A percentile compares a stretch with the other conserved stretches of the same genome.
phyloP scores from a whole-genome alignment of 2,797 vertebrate species.

The Hyperoplus immaculatus region DNA sequence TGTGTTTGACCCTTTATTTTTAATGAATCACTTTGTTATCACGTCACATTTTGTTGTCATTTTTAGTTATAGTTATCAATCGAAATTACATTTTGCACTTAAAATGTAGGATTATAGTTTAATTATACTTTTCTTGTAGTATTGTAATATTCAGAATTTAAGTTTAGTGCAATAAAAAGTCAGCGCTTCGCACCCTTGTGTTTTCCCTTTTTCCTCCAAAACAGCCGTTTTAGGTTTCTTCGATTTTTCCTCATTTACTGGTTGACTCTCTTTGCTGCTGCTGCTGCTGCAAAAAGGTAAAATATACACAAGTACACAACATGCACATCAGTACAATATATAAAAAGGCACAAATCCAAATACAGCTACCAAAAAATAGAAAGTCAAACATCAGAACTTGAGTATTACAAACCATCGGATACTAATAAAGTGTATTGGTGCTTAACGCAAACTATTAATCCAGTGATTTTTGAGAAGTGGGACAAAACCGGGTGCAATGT shows the following conservation, averaged over 20 bases:
- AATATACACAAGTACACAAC: background rate
- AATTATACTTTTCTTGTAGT: too few relatives aligned
- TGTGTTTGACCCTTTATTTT: background rate
- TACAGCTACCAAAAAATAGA: background rate
- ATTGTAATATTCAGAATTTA: too few relatives aligned
- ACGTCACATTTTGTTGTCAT: background rate
- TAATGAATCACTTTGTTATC: background rate
- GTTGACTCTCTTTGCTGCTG: conserved; percentile 29
- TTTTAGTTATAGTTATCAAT: background rate
- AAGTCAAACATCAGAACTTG: background rate
- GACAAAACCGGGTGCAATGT: too few relatives aligned
- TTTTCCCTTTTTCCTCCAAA: background rate
- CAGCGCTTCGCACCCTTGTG: conserved; percentile 20
- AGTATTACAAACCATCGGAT: background rate
- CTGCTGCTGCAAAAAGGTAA: background rate
- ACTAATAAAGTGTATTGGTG: background rate
- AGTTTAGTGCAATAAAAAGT: background rate
- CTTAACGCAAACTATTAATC: background rate
- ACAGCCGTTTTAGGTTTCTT: background rate
- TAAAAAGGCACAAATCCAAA: background rate
- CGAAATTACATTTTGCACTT: background rate
- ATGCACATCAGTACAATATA: background rate
- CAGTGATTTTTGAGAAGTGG: too few relatives aligned
- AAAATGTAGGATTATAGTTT: too few relatives aligned
- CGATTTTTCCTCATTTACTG: background rate